These are phyloP conservation scores for Blennius ocellaris DNA, from an alignment of 2,113 vertebrate genomes.

Conservation along the genomic window DNA sequence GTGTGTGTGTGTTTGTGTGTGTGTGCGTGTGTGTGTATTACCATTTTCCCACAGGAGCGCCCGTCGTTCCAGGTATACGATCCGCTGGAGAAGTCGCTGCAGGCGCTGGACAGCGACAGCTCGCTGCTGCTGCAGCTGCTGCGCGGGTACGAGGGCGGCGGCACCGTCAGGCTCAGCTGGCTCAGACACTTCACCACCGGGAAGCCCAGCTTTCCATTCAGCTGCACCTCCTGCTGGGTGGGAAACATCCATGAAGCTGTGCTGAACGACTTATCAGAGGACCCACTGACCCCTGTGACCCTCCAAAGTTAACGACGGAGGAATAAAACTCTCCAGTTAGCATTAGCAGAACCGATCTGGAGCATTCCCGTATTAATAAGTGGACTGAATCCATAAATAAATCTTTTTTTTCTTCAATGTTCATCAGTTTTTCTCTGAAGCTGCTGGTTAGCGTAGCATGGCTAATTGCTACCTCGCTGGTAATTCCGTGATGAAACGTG, in stretches of 20 bases:
- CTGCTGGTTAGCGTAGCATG: background rate
- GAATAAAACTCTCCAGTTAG: too few species aligned
- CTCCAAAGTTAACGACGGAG: too few species aligned
- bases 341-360: too few species aligned
- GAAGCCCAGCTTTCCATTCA: slow-evolving; percentile 83
- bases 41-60: slow-evolving; percentile 87
- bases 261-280: too few species aligned
- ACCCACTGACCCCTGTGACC: too few species aligned
- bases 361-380: too few species aligned
- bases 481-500: slow-evolving; percentile 23
- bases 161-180: slow-evolving; percentile 82
- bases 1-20: too few species aligned
- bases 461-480: slow-evolving; percentile 36
- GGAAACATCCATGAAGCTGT: background rate
- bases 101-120: slow-evolving; percentile 91
- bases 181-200: slow-evolving; percentile 84
- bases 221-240: slow-evolving; percentile 83
- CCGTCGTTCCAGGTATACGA: slow-evolving; percentile 92
- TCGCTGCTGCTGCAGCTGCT: slow-evolving; percentile 95
- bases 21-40: slow-evolving; percentile 60
- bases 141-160: slow-evolving; percentile 82
- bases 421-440: background rate
- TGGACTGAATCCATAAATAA: too few species aligned
- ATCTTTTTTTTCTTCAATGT: too few species aligned
- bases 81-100: slow-evolving; percentile 94